Evolutionary conservation across 2,797 vertebrate species (phyloP), one percentile per base, ranked within the genome.

Genomic region (Neosilurus mollespiculum): DNA sequence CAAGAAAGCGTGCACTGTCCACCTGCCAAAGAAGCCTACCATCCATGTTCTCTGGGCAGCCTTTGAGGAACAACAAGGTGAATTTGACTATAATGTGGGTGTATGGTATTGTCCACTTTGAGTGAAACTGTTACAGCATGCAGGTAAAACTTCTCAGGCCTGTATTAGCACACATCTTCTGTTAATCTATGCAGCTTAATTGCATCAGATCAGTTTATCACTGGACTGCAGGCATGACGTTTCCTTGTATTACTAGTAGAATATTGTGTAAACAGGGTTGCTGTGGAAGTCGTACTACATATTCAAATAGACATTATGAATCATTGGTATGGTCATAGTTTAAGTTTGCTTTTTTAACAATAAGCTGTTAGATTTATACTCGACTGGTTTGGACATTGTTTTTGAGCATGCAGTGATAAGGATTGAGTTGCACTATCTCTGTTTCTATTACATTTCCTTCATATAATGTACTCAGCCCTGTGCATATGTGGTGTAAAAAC

Each of bases 31-130:
- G 95, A 99, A 99, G 87, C 97, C 97, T 4, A 90, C 94, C 91
- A 96, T 96, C 86, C 98, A 99, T 91, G 94, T 99, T 92, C 95
- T 98, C 89, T 99, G 97, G 97, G 98, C 98, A 9, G 97, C 96
- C 22, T 99, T 99, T 86, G 98, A 99, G 89, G 98, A 99, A 87
- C 97, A 99, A 90, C 97, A 99, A 93, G 97, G 98, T 99, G 92
- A 94, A 88, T 15, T 15, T n/a, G 8, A 34, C n/a, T 71, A 15
- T 49, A 18, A n/a, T 81, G 7, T 26, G 59, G 15, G 16, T 49
- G 12, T 24, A 22, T 11, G 9, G 9, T 75, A 15, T 43, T 78
- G 53, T 11, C 18, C 20, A 24, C 2, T 5, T 62, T 61, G 9
- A 12, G 30, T 6, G 53, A 9, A 75, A n/a, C 18, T 69, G 51